A percentile compares a stretch with the other conserved stretches of the same genome.
phyloP scores from a whole-genome alignment of 1,140 invertebrate species.

The Atta texana region DNA sequence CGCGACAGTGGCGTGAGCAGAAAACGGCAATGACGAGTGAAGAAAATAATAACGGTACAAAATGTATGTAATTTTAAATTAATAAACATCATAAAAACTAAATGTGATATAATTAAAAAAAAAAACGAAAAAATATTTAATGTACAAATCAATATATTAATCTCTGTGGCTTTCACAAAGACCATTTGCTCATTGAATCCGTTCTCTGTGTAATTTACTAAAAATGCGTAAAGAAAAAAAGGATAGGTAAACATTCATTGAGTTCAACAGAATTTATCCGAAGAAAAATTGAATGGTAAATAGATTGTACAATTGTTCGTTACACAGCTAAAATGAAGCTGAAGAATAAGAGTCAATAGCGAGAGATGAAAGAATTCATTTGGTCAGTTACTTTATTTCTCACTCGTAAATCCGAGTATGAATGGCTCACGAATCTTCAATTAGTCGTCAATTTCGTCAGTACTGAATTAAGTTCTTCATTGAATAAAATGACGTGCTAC shows the following conservation, averaged over 20 bases:
- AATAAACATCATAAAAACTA: background rate
- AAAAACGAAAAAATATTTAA: slow-evolving; percentile 6
- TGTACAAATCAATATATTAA: background rate
- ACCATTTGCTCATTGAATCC: background rate
- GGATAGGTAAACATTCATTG: background rate
- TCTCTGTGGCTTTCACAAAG: background rate
- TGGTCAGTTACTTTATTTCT: slow-evolving; percentile 41
- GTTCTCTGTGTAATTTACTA: background rate
- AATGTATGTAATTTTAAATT: background rate
- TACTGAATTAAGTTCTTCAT: slow-evolving; percentile 14
- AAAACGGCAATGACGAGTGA: slow-evolving; percentile 5
- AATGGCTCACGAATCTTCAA: slow-evolving; percentile 45
- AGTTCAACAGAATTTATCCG: background rate
- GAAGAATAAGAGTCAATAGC: slow-evolving; percentile 33
- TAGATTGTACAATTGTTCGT: slow-evolving; percentile 34
- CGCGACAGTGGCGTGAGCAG: background rate
- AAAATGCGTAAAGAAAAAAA: background rate
- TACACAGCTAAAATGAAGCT: slow-evolving; percentile 17
- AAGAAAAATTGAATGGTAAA: background rate
- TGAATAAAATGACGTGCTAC: slow-evolving; percentile 9
- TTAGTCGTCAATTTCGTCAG: slow-evolving; percentile 40
- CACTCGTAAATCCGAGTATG: slow-evolving; percentile 44
- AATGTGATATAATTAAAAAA: slow-evolving; percentile 3
- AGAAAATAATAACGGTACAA: slow-evolving; percentile 15
- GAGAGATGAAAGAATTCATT: slow-evolving; percentile 38